Evolutionary conservation across 1,140 invertebrate genomes (phyloP), one percentile per base, ranked within the genome.

Genomic region (Drosophila oshimai): DNA sequence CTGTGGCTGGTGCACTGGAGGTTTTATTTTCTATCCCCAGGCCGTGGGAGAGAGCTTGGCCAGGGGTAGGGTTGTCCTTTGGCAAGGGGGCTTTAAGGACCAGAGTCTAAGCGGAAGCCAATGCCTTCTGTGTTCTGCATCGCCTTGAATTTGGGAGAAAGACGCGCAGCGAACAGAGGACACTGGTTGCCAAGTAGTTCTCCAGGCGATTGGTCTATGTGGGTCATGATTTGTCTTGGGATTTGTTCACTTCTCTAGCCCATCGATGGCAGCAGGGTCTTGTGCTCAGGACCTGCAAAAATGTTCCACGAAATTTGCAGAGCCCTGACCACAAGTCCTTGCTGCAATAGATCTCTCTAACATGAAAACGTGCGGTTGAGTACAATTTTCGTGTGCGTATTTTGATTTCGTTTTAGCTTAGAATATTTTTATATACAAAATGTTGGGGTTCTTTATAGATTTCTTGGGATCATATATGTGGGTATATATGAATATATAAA

Each of bases 191-290:
- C 41, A 47, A 12, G 0, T 39, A 54, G 34, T 7, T 33, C 53
- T 31, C 17, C 31, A 18, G 36, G 10, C 60, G 28, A 41, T 77
- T 81, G 81, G 81, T 87, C 83, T 86, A 86, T 86, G 80, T 84
- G 81, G 81, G 81, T 86, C 81, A 86, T 86, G 81, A 46, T 87
- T 87, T 81, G 83, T 77, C 58, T 88, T 77, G 55, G 33, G 55
- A 26, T 41, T 45, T 36, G 17, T 31, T 28, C 1, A 26, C 18
- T 12, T 60, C 49, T 12, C 28, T 20, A 26, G 24, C 34, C 34
- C 10, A 15, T 17, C 6, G 10, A 34, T 15, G n/a, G 39, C 44
- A 61, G 44, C 24, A 29, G n/a, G 39, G 6, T 10, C 24, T 58
- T 37, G 39, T 22, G 17, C 0, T 24, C 10, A 15, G 36, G 5